Conservation (phyloP, 2,888 invertebrate species). For the Dioctria linearis region DNA sequence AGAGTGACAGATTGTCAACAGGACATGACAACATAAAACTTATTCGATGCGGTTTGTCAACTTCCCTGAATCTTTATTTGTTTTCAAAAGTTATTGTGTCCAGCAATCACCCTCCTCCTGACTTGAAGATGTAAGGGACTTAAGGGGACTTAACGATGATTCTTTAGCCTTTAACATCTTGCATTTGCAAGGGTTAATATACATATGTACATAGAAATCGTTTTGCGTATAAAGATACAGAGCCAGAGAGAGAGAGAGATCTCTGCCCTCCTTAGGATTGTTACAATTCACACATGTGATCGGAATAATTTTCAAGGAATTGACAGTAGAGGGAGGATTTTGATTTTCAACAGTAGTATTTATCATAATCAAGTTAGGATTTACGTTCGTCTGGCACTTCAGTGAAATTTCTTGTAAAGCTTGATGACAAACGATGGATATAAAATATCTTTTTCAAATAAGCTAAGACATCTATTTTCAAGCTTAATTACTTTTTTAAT, state of each 20-base stretch:
- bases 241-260: neutral
- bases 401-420: too few species aligned
- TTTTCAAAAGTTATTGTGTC: conserved; percentile 41
- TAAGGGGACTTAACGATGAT: conserved; percentile 37
- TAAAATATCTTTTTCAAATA: too few species aligned
- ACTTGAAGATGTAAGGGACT: conserved; percentile 26
- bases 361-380: conserved; percentile 9
- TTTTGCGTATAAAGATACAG: neutral
- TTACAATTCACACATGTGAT: conserved; percentile 51
- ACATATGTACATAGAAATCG: neutral
- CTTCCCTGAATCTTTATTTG: conserved; percentile 56
- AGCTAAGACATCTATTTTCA: too few species aligned
- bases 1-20: conserved; percentile 59
- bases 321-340: neutral
- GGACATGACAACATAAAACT: conserved; percentile 56
- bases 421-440: too few species aligned
- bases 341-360: neutral
- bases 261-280: conserved; percentile 1
- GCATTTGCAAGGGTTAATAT: conserved; percentile 53
- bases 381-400: too few species aligned
- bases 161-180: conserved; percentile 25
- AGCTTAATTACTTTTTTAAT: too few species aligned
- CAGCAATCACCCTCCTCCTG: conserved; percentile 26
- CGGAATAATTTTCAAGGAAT: conserved; percentile 41
- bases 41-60: conserved; percentile 56